Evolutionary conservation across 2,888 invertebrate species (phyloP), one percentile per base, ranked within the genome.

Genomic region (Mamestra brassicae): DNA sequence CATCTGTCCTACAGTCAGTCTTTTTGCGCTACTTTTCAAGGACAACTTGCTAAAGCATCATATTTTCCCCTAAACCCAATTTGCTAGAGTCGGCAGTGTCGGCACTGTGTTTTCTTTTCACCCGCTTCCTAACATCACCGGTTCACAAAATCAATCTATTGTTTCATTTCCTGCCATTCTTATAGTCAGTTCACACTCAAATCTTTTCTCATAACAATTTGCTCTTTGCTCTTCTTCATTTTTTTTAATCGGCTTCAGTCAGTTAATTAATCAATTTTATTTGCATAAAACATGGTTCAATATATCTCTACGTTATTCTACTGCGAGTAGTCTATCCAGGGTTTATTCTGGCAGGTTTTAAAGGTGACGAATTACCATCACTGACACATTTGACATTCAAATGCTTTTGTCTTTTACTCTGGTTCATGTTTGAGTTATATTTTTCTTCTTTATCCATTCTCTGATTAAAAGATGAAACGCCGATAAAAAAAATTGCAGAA

Each of bases 131-230:
- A 47, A 26, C 36, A 11, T 60, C 7, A 15, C 17, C n/a, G 5
- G 34, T 42, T 15, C 5, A 72, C 15, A 54, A 47, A 55, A 38
- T 55, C 13, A 26, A 74, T 74, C 38, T 2, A 55, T 63, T 73
- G 38, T 63, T 74, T 74, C 4, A n/a, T 60, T 73, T 45, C 17
- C 57, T 45, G 8, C 60, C 34, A 47, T 68, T 74, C 8, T 36
- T 63, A 34, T n/a, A 65, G 47, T 13, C 26, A n/a, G 15, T 50
- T 50, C 34, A 34, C 38, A 42, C 2, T 52, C 6, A 36, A 42
- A 57, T 13, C 4, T 52, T 72, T 65, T 52, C 45, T 52, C 58
- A 26, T 67, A 74, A 67, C 26, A 76, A 36, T 13, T 42, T 45
- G 57, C 17, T 38, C 38, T 60, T 17, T 17, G 17, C 36, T 60